Conservation (phyloP, 2,797 vertebrate species). For the Catharus ustulatus region DNA sequence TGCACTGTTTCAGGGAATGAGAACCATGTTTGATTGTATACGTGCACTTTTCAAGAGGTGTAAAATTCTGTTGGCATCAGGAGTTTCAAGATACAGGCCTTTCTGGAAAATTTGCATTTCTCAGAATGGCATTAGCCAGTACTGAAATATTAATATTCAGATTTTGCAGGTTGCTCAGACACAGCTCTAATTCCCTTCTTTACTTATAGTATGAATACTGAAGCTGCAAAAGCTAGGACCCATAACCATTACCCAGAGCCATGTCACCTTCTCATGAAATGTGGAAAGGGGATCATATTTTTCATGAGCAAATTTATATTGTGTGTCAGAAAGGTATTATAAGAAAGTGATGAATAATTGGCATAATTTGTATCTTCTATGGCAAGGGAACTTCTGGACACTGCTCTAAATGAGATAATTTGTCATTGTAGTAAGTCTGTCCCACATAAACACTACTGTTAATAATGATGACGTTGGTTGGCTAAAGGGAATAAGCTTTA, state of each 20-base stretch:
- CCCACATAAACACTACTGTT: background rate
- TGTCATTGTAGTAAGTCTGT: slow-evolving; percentile 5
- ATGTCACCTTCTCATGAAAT: background rate
- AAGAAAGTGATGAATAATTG: slow-evolving; percentile 42
- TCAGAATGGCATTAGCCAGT: background rate
- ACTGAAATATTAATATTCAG: background rate
- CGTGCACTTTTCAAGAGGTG: background rate
- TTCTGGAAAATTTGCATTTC: background rate
- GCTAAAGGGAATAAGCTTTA: slow-evolving; percentile 10
- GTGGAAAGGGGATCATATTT: background rate
- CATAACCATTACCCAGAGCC: background rate
- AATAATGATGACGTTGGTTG: background rate
- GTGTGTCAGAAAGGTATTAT: slow-evolving; percentile 2
- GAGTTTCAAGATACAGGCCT: background rate
- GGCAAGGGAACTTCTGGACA: slow-evolving; percentile 26
- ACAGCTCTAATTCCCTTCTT: background rate
- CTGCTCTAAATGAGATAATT: slow-evolving; percentile 28
- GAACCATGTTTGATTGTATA: background rate
- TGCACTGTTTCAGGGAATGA: background rate
- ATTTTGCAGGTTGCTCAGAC: background rate
- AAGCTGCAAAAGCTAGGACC: background rate
- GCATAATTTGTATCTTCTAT: slow-evolving; percentile 42
- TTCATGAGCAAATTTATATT: background rate
- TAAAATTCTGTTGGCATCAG: background rate
- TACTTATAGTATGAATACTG: background rate